A percentile compares a stretch with the other conserved stretches of the same genome.
Conservation (phyloP, 1,140 invertebrate species). For the Nylanderia fulva region DNA sequence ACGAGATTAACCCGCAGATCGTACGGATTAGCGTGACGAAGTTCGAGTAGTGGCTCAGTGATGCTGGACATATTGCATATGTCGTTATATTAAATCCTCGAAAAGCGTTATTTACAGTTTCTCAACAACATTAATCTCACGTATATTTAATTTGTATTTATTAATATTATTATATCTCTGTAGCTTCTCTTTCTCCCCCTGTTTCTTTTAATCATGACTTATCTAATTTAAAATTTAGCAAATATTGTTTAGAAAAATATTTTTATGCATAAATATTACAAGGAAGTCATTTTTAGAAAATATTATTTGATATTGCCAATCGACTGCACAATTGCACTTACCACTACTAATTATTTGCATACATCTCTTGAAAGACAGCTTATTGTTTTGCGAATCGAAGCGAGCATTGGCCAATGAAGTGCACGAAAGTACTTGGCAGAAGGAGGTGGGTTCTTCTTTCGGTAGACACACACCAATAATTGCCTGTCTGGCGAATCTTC, state of each 20-base stretch:
- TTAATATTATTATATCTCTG: not conserved
- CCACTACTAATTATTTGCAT: conserved; percentile 20
- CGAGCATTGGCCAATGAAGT: conserved; percentile 30
- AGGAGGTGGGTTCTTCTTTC: conserved; percentile 47
- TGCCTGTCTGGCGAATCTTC: conserved; percentile 60
- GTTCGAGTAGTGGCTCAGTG: conserved; percentile 56
- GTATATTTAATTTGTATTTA: not conserved
- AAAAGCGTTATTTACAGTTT: not conserved
- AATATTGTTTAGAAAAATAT: not conserved
- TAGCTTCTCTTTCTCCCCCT: not conserved
- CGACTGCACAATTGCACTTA: not conserved
- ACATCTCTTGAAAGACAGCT: not conserved
- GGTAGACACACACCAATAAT: conserved; percentile 64
- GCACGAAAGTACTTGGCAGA: conserved; percentile 24
- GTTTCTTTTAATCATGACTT: not conserved
- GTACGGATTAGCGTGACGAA: conserved; percentile 45
- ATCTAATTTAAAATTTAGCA: not conserved
- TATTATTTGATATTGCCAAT: not conserved
- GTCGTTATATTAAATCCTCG: not conserved
- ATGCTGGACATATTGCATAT: conserved; percentile 14
- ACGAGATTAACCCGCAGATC: conserved; percentile 72
- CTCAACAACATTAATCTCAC: not conserved
- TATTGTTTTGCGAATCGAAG: conserved; percentile 35
- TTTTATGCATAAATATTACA: not conserved
- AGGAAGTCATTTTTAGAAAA: not conserved